Percentiles rank a stretch among this genome's conserved stretches.
Evolutionary conservation across 1,140 invertebrate genomes (phyloP).

Genomic region (Chrysopa pallens): DNA sequence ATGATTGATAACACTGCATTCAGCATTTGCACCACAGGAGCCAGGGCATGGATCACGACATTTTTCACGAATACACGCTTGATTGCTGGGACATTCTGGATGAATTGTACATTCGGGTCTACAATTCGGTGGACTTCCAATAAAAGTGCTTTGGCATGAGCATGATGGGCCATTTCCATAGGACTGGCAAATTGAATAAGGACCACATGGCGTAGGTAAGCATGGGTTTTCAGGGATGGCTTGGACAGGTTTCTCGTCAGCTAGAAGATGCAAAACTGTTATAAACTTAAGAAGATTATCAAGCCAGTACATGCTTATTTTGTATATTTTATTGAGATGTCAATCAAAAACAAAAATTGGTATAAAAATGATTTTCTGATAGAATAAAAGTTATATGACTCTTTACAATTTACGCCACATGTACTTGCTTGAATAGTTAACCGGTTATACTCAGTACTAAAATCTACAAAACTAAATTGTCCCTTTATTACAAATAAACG

Average conservation of each 20-base stretch:
- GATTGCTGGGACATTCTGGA: constrained; percentile 38
- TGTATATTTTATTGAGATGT: no score
- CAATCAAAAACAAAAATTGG: no score
- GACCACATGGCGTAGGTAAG: constrained; percentile 45
- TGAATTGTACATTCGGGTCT: constrained; percentile 45
- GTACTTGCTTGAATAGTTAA: no score
- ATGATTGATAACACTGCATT: constrained; percentile 59
- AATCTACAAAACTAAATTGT: no score
- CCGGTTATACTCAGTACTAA: no score
- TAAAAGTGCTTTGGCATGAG: constrained; percentile 36
- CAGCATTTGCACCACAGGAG: constrained; percentile 48
- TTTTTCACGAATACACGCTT: constrained; percentile 52
- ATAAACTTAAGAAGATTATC: no score
- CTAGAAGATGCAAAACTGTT: constrained; percentile 33
- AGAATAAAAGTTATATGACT: no score
- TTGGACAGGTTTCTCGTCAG: constrained; percentile 12
- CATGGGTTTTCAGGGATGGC: constrained; percentile 31
- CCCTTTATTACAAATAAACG: no score
- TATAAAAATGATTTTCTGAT: no score
- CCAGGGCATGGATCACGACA: constrained; percentile 55
- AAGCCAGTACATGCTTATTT: no score
- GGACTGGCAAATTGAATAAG: constrained; percentile 41
- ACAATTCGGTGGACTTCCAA: constrained; percentile 44
- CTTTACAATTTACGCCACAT: no score
- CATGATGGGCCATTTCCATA: constrained; percentile 35